These are phyloP conservation scores for Lasius fuliginosus DNA, from an alignment of 2,888 invertebrate species.

Conservation along the genomic window DNA sequence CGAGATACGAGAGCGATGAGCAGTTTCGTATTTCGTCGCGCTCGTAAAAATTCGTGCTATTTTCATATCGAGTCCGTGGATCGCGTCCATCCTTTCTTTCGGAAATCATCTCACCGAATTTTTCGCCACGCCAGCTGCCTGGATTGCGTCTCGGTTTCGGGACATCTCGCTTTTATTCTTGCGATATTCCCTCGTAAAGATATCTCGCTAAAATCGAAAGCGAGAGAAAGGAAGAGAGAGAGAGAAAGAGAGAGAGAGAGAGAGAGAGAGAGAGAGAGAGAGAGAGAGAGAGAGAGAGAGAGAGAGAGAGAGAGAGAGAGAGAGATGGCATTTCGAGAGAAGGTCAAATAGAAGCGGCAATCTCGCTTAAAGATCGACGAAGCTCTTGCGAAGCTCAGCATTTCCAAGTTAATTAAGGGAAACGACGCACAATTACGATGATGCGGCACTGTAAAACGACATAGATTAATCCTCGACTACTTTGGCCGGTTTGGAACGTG, in stretches of 20 bases:
- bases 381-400: not conserved
- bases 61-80: constrained; percentile 28
- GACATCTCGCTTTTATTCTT: constrained; percentile 35
- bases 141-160: constrained; percentile 46
- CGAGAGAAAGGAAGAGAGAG: not conserved
- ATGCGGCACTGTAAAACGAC: constrained; percentile 23
- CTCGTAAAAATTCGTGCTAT: constrained; percentile 51
- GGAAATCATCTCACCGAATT: not conserved
- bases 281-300: not conserved
- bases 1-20: constrained; percentile 25
- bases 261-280: not conserved
- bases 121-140: constrained; percentile 4
- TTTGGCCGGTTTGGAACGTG: constrained; percentile 17
- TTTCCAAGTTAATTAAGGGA: constrained; percentile 32
- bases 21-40: constrained; percentile 30
- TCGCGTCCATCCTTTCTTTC: not conserved
- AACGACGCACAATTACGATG: constrained; percentile 30
- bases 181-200: constrained; percentile 45
- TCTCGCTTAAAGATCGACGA: constrained; percentile 22
- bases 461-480: constrained; percentile 30
- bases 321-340: not conserved
- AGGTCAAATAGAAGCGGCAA: constrained; percentile 14
- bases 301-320: not conserved
- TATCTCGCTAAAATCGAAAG: not conserved
- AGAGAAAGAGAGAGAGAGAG: not conserved